Evolutionary conservation across 2,113 vertebrate species (phyloP).

Genomic region (Dicentrarchus labrax): DNA sequence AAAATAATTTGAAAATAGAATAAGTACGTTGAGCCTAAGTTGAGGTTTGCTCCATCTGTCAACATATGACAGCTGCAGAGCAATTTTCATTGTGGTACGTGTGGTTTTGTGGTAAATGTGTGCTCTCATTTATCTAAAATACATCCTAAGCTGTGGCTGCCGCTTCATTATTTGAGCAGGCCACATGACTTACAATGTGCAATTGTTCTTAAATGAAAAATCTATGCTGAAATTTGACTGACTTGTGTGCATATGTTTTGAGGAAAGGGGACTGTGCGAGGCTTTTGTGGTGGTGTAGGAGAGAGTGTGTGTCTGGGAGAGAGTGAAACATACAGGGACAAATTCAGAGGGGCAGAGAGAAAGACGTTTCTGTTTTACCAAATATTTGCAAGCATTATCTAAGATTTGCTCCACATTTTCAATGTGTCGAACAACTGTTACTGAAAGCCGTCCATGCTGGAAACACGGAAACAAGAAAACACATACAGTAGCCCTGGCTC

Average conservation of each 20-base stretch:
- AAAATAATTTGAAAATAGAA: conserved; percentile 86
- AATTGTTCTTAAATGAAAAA: conserved; percentile 79
- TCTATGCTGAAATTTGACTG: conserved; percentile 64
- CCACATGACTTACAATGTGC: conserved; percentile 74
- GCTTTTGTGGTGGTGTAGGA: conserved; percentile 55
- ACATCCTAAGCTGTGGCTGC: conserved; percentile 80
- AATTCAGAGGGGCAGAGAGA: conserved; percentile 16
- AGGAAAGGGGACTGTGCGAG: conserved; percentile 34
- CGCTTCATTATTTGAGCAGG: conserved; percentile 77
- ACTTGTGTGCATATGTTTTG: conserved; percentile 72
- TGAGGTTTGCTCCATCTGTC: conserved; percentile 83
- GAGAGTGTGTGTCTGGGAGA: conserved; percentile 18
- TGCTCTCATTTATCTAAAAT: conserved; percentile 82
- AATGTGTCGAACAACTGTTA: conserved; percentile 16
- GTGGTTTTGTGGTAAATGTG: conserved; percentile 84
- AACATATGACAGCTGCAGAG: conserved; percentile 82
- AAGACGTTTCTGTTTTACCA: conserved; percentile 43
- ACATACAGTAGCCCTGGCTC: background rate
- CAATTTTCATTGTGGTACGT: conserved; percentile 83
- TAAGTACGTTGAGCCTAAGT: conserved; percentile 77
- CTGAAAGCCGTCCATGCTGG: conserved; percentile 16
- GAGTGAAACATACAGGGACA: conserved; percentile 24
- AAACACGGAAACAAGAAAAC: conserved; percentile 31
- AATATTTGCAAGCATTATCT: conserved; percentile 37
- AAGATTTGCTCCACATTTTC: conserved; percentile 21